These are phyloP conservation scores for Protomyctophum bolini DNA, from an alignment of 2,113 vertebrate genomes.

Conservation along the genomic window DNA sequence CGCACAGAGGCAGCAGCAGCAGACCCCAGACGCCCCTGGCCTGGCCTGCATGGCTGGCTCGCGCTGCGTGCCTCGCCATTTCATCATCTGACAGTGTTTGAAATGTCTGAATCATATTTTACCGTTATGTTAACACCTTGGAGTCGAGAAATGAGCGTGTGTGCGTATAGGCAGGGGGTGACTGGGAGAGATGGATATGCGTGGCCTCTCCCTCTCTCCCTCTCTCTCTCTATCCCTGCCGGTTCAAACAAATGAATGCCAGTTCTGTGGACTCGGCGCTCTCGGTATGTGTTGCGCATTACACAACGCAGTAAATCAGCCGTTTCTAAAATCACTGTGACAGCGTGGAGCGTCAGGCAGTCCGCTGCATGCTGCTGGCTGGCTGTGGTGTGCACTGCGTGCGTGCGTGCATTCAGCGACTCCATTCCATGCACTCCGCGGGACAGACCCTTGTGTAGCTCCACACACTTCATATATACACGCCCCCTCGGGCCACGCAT, in stretches of 20 bases:
- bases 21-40: constrained; percentile 65
- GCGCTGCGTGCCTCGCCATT: constrained; percentile 40
- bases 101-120: constrained; percentile 77
- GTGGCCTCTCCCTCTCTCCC: background rate
- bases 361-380: constrained; percentile 46
- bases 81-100: constrained; percentile 75
- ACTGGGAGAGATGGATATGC: constrained; percentile 13
- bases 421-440: constrained; percentile 32
- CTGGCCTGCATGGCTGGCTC: background rate
- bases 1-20: constrained; percentile 23
- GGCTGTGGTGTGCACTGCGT: constrained; percentile 40
- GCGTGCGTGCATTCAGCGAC: constrained; percentile 40
- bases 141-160: constrained; percentile 34
- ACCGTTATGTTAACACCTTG: constrained; percentile 70
- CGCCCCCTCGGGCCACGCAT: constrained; percentile 3
- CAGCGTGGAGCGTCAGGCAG: constrained; percentile 62
- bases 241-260: constrained; percentile 66
- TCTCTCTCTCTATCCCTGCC: constrained; percentile 13
- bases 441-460: constrained; percentile 8
- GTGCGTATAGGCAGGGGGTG: constrained; percentile 19
- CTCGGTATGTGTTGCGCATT: constrained; percentile 63
- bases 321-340: constrained; percentile 62
- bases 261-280: constrained; percentile 62
- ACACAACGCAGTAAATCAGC: constrained; percentile 68
- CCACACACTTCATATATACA: too few relatives aligned